phyloP scores from a whole-genome alignment of 2,797 vertebrate species.

The Semotilus atromaculatus region DNA sequence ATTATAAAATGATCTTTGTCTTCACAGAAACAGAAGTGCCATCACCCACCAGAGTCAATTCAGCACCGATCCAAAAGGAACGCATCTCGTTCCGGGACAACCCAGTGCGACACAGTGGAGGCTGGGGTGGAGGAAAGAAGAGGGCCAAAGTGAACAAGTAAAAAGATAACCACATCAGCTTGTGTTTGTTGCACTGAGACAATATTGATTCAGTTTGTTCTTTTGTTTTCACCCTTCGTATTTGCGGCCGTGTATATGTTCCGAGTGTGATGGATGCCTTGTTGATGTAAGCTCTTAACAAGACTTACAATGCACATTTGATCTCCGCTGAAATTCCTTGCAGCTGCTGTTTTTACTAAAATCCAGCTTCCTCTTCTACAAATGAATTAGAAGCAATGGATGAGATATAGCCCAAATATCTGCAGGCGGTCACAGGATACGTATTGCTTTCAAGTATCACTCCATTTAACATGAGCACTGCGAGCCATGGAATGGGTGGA shows the following conservation, averaged over 20 bases:
- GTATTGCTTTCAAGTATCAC: conserved; percentile 67
- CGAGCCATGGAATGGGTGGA: conserved; percentile 62
- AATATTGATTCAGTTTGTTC: conserved; percentile 28
- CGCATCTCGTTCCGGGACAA: conserved; percentile 88
- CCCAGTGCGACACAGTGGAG: conserved; percentile 83
- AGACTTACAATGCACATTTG: conserved; percentile 50
- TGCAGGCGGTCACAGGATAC: conserved; percentile 67
- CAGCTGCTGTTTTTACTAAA: conserved; percentile 63
- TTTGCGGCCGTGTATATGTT: conserved; percentile 25
- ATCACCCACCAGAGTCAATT: conserved; percentile 69
- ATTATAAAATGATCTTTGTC: conserved; percentile 58
- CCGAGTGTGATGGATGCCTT: conserved; percentile 39
- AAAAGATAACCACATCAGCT: conserved; percentile 49
- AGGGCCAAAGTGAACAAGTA: conserved; percentile 77
- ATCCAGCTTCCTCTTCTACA: conserved; percentile 63
- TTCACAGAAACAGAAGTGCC: conserved; percentile 76
- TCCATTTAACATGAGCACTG: conserved; percentile 55
- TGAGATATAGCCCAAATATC: conserved; percentile 72
- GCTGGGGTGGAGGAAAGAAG: conserved; percentile 94
- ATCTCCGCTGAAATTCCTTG: conserved; percentile 47
- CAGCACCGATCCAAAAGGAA: conserved; percentile 79
- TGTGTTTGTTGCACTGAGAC: conserved; percentile 1
- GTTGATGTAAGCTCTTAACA: conserved; percentile 52
- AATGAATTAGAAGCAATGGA: conserved; percentile 68
- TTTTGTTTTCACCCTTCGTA: conserved; percentile 25